Conservation (phyloP, 2,888 invertebrate genomes). For the Petrolisthes manimaculis region DNA sequence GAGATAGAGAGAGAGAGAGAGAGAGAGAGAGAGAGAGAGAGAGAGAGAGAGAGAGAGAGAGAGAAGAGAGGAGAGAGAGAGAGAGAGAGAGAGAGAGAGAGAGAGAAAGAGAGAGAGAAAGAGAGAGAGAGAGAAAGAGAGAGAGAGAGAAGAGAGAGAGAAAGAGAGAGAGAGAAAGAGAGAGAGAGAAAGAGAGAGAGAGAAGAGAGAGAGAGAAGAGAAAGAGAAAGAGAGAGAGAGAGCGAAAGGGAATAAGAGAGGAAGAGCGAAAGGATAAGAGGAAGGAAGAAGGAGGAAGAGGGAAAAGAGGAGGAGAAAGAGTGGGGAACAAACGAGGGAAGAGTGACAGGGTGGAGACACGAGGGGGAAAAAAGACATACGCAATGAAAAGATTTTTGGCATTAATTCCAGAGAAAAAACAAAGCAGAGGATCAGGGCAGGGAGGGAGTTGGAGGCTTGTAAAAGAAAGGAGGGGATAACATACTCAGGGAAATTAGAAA, state of each 20-base stretch:
- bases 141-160: too few species aligned
- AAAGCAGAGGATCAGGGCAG: neutral
- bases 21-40: neutral
- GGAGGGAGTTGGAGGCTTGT: slow-evolving; percentile 23
- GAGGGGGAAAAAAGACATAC: slow-evolving; percentile 11
- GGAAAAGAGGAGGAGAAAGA: neutral
- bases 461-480: slow-evolving; percentile 16
- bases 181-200: neutral
- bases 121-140: slow-evolving; percentile 12
- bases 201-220: neutral
- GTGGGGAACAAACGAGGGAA: neutral
- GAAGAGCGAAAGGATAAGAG: neutral
- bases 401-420: too few species aligned
- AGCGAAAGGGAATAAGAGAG: neutral
- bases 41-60: slow-evolving; percentile 17
- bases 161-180: neutral
- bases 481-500: slow-evolving; percentile 19
- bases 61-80: too few species aligned
- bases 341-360: slow-evolving; percentile 25
- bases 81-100: neutral
- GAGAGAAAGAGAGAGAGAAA: slow-evolving; percentile 2
- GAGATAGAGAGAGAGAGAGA: neutral
- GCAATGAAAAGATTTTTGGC: neutral
- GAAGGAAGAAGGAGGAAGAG: slow-evolving; percentile 21
- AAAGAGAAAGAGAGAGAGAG: neutral